Evolutionary conservation across 1,140 invertebrate genomes (phyloP).

Genomic region (Venturia canescens): DNA sequence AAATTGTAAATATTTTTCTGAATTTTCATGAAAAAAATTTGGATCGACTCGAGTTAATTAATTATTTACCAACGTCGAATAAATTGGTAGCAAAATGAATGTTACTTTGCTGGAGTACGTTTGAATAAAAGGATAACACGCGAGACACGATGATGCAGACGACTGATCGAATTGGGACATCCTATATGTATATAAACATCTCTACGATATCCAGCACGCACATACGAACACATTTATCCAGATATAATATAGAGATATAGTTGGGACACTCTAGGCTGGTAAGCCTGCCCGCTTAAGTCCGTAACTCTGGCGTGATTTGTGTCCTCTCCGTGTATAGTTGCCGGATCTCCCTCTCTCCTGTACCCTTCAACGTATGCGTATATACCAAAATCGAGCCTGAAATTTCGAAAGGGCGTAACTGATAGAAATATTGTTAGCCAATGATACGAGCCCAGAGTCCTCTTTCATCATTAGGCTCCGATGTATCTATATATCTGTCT

Average conservation of each 20-base stretch:
- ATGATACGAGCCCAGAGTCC: background rate
- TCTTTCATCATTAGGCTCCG: background rate
- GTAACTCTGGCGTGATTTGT: slow-evolving; percentile 71
- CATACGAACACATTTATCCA: too few relatives aligned
- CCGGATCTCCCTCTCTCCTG: slow-evolving; percentile 27
- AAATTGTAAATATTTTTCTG: too few relatives aligned
- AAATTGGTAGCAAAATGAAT: too few relatives aligned
- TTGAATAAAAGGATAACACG: too few relatives aligned
- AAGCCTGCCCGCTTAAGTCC: slow-evolving; percentile 70
- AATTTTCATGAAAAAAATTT: too few relatives aligned
- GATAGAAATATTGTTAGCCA: background rate
- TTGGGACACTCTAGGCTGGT: slow-evolving; percentile 57
- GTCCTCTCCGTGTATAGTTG: slow-evolving; percentile 60
- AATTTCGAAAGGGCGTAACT: background rate
- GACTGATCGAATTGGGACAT: too few relatives aligned
- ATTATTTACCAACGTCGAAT: too few relatives aligned
- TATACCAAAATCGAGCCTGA: background rate
- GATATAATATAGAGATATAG: slow-evolving; percentile 30
- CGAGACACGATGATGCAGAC: too few relatives aligned
- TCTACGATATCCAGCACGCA: background rate
- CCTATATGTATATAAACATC: too few relatives aligned
- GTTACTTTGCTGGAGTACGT: too few relatives aligned
- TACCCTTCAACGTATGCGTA: slow-evolving; percentile 20
- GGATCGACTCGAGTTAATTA: too few relatives aligned
- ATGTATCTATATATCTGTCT: background rate